Base-by-base conservation (phyloP, 2,888 invertebrate genomes). In the Rhaphigaster nebulosa region DNA sequence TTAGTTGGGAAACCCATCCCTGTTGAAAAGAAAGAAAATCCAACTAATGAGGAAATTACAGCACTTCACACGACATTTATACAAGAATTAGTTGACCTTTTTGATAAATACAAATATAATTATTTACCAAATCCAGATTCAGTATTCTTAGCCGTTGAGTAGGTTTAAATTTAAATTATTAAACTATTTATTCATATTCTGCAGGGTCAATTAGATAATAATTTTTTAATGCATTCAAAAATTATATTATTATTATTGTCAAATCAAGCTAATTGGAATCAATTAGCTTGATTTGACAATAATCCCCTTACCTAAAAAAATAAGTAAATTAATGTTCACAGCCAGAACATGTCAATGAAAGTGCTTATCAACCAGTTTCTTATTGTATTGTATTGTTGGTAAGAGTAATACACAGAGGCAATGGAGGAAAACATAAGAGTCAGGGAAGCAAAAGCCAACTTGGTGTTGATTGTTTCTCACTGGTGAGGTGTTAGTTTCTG, bases 1-100 rank as follows among this genome's bases (percentile, higher is more conserved):
- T 91, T 94, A 98, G 98, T 99, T 93, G 99, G 99, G 12, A 94
- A 95, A 41, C 98, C 99, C 13, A 95, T 99, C 93, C 96, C 96
- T 90, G 95, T 99, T 0, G 94, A 95, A 89, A 96, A 95, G 94
- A 96, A 95, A 92, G 93, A 94, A 26, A 95, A 96, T 60, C 98
- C 99, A 0, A 96, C 96, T 0, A 93, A 94, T 12, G 97, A 97
- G 92, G 95, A 98, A 93, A 95, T 99, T 45, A 95, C 97, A 90
- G 94, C 95, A 23, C 94, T 98, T 5, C 99, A 99, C 93, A 94
- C 94, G 5, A 95, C 95, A 93, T 99, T 99, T 93, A 95, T 96
- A 2, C 93, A 95, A 18, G 95, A 95, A 18, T 94, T 99, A 50
- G 94, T 94, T 3, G 94, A 96, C 13, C 94, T 99, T 45, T 99